These are phyloP conservation scores for Colletes latitarsis DNA, from an alignment of 1,140 invertebrate genomes.

Conservation along the genomic window DNA sequence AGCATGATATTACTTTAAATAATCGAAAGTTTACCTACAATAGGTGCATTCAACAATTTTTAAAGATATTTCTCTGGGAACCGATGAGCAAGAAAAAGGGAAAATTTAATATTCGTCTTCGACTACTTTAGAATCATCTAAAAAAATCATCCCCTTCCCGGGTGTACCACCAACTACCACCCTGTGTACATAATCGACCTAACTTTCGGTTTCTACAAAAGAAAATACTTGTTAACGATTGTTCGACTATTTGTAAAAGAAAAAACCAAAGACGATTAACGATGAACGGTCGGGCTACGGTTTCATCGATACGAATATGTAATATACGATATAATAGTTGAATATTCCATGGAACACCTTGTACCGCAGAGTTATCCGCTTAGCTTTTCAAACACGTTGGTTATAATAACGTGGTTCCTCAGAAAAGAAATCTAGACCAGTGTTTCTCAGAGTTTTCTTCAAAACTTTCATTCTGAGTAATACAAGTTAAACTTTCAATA, in stretches of 20 bases:
- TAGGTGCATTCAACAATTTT: background rate
- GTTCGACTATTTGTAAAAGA: background rate
- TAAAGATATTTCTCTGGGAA: background rate
- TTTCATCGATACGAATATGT: background rate
- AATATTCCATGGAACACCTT: background rate
- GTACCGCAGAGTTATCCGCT: background rate
- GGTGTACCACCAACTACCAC: background rate
- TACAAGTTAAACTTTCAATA: too few relatives aligned
- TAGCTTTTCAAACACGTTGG: background rate
- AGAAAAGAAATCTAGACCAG: background rate
- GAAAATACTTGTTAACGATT: background rate
- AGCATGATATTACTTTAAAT: background rate
- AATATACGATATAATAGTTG: background rate
- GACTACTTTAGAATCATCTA: background rate
- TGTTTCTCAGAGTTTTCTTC: too few relatives aligned
- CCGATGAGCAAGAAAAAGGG: background rate
- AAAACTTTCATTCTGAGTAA: too few relatives aligned
- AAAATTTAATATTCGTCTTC: constrained; percentile 2
- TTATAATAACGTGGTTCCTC: background rate
- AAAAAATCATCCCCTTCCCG: background rate
- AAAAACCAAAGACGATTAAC: constrained; percentile 13
- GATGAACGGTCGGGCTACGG: background rate
- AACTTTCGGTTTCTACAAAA: background rate
- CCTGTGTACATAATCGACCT: background rate
- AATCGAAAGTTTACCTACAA: too few relatives aligned